These are phyloP conservation scores for Conopomorpha cramerella DNA, from an alignment of 1,140 invertebrate species.

Conservation along the genomic window DNA sequence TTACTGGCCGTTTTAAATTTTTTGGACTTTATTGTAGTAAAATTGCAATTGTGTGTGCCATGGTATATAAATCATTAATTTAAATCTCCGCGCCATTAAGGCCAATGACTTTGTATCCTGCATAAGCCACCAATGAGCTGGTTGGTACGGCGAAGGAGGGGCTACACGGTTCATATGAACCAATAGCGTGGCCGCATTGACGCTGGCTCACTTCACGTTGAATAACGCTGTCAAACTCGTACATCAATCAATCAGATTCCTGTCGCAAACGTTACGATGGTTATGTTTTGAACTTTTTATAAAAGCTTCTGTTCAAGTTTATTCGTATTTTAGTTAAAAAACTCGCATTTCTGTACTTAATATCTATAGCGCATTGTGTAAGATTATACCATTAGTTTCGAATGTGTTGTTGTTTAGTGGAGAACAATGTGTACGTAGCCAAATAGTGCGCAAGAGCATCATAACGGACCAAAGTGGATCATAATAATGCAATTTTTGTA, in stretches of 20 bases:
- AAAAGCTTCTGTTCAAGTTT: not conserved
- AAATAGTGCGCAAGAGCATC: no score
- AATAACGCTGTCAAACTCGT: slow-evolving; percentile 13
- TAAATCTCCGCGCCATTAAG: not conserved
- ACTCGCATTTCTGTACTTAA: not conserved
- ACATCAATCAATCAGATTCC: not conserved
- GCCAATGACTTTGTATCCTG: no score
- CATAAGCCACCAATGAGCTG: no score
- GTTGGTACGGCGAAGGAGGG: no score
- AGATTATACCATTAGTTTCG: no score
- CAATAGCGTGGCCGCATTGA: slow-evolving; percentile 41
- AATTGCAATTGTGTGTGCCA: no score
- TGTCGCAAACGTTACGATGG: not conserved
- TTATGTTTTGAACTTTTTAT: not conserved
- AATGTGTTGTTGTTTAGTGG: no score
- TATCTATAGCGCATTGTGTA: not conserved
- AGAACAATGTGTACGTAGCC: no score
- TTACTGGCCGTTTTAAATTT: no score
- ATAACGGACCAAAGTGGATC: no score
- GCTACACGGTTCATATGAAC: slow-evolving; percentile 10
- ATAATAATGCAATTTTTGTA: not conserved
- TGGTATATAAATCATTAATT: no score
- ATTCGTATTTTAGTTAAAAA: not conserved
- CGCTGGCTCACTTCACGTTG: slow-evolving; percentile 12
- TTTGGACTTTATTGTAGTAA: no score